Evolutionary conservation across 2,888 invertebrate genomes (phyloP).

Genomic region (Bombylius major): DNA sequence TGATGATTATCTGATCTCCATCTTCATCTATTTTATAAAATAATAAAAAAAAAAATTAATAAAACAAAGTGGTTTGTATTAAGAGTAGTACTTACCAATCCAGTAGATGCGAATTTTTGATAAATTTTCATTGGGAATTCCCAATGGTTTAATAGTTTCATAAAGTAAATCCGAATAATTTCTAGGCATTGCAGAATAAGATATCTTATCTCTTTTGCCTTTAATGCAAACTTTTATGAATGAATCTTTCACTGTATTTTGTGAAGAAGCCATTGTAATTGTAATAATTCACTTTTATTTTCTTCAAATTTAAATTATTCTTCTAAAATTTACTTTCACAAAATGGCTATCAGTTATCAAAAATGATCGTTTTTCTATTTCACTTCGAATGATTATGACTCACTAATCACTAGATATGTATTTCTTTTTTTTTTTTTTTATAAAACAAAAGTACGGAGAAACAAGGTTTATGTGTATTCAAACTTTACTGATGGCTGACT

Average conservation of each 20-base stretch:
- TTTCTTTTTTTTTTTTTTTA: too few species aligned
- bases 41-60: background rate
- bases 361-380: too few species aligned
- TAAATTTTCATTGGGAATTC: conserved; percentile 34
- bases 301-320: background rate
- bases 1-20: conserved; percentile 29
- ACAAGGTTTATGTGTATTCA: too few species aligned
- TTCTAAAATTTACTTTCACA: background rate
- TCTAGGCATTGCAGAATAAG: background rate
- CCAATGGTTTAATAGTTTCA: background rate
- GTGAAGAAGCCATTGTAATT: background rate
- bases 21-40: conserved; percentile 20
- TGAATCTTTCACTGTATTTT: background rate
- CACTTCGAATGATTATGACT: too few species aligned
- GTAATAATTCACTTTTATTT: background rate
- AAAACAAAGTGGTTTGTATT: too few species aligned
- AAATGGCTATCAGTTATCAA: background rate
- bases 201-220: background rate
- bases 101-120: conserved; percentile 36
- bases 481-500: too few species aligned
- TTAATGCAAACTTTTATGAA: background rate
- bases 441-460: too few species aligned
- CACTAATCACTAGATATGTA: too few species aligned
- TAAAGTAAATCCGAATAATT: background rate
- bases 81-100: background rate